Evolutionary conservation across 2,113 vertebrate species (phyloP), one percentile per base, ranked within the genome.

Genomic region (Crotalus helleri): DNA sequence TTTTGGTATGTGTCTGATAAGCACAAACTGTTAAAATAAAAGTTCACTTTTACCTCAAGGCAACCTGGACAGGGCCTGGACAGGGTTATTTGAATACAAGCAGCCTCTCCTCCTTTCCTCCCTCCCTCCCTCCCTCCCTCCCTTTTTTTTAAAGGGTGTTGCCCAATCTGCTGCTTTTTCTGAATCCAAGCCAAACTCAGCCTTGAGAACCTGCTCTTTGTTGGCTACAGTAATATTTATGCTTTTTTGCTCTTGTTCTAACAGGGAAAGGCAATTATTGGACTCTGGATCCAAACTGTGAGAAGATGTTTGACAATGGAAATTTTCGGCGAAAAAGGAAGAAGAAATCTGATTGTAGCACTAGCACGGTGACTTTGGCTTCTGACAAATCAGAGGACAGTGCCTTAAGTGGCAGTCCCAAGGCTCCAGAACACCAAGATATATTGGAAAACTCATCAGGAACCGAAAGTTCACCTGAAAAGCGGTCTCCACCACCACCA

Each of bases 281-380:
- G 99, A 99, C 99, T 21, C 97, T 99, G 91, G 99, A 99, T 96
- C 99, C 99, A 0, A 99, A 99, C 98, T 99, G 99, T 93, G 99
- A 99, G 93, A 99, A 99, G 97, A 99, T 99, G 99, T 99, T 99
- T 55, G 99, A 99, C 98, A 99, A 99, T 0, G 99, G 99, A 93
- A 99, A 99, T 97, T 99, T 99, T 96, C 98, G 99, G 88, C 98
- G 99, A 96, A 99, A 99, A 97, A 98, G 99, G 93, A 99, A 99
- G 97, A 99, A 99, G 91, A 99, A 99, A 96, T 99, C 99, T 0
- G 99, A 99, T 5, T 64, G 97, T 0, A 96, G 97, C 4, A 90
- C 97, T 3, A 95, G 95, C 7, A 95, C 98, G 0, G 96, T 97
- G 24, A 59, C 96, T 39, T 95, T 96, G 21, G 85, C 90, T 12